Evolutionary conservation across 37 sponge, comb jelly and placozoan genomes (phyloP).

Genomic region (Oscarella lobularis): DNA sequence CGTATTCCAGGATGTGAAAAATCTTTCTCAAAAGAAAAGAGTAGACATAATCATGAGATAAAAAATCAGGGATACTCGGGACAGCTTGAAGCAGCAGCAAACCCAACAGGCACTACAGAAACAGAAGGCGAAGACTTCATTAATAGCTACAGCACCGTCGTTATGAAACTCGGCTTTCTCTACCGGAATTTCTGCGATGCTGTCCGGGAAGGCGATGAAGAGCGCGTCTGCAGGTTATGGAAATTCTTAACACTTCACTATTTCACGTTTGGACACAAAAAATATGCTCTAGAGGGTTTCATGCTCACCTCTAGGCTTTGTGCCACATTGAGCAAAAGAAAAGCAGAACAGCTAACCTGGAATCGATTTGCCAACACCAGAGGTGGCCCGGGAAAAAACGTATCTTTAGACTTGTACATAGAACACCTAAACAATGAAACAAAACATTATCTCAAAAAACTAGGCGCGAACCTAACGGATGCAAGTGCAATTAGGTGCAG

Average conservation of each 20-base stretch:
- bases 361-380: neutral
- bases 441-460: neutral
- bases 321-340: neutral
- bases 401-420: neutral
- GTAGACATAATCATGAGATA: too few relatives aligned
- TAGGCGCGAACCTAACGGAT: neutral
- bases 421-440: neutral
- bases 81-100: too few relatives aligned
- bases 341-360: neutral
- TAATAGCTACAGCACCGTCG: neutral
- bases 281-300: neutral
- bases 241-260: neutral
- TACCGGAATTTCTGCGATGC: neutral
- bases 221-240: neutral
- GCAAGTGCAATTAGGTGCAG: neutral
- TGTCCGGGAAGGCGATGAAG: neutral
- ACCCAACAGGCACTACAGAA: too few relatives aligned
- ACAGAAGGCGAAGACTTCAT: neutral
- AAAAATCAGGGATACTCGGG: too few relatives aligned
- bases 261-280: neutral
- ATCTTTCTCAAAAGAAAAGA: too few relatives aligned
- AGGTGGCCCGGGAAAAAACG: neutral
- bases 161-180: neutral
- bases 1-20: too few relatives aligned
- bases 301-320: neutral